Conservation (phyloP, 2,113 vertebrate genomes). For the Nycticebus coucang region DNA sequence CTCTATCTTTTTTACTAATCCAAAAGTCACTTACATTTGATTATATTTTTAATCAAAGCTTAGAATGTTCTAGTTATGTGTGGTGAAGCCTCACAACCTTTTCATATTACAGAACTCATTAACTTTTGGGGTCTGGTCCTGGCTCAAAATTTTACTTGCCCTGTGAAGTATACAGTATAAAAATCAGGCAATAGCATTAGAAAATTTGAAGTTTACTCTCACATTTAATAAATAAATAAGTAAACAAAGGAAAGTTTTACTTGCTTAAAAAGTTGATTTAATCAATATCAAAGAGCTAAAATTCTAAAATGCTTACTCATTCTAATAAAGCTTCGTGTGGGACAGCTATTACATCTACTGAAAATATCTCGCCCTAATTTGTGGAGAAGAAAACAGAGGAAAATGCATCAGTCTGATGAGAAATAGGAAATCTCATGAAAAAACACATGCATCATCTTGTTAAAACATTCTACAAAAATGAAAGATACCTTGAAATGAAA, state of each 20-base stretch:
- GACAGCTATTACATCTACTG: not conserved
- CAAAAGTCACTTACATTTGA: not conserved
- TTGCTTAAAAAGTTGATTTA: not conserved
- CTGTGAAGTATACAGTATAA: too few species aligned
- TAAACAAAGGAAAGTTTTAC: too few species aligned
- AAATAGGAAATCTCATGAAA: not conserved
- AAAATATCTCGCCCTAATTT: too few species aligned
- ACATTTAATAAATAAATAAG: too few species aligned
- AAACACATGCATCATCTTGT: not conserved
- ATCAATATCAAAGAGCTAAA: not conserved
- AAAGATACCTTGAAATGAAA: not conserved
- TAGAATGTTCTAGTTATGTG: not conserved
- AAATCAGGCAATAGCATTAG: too few species aligned
- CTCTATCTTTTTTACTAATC: conserved; percentile 19
- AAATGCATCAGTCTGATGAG: not conserved
- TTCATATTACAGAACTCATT: not conserved
- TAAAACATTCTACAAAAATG: not conserved
- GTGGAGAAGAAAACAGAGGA: not conserved
- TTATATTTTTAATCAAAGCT: not conserved
- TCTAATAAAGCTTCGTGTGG: not conserved
- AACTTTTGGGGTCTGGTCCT: not conserved
- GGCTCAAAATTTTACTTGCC: not conserved
- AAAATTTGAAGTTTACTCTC: too few species aligned
- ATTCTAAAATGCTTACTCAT: not conserved
- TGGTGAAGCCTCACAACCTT: not conserved